Conservation (phyloP, 2,113 vertebrate species). For the Ornithorhynchus anatinus region DNA sequence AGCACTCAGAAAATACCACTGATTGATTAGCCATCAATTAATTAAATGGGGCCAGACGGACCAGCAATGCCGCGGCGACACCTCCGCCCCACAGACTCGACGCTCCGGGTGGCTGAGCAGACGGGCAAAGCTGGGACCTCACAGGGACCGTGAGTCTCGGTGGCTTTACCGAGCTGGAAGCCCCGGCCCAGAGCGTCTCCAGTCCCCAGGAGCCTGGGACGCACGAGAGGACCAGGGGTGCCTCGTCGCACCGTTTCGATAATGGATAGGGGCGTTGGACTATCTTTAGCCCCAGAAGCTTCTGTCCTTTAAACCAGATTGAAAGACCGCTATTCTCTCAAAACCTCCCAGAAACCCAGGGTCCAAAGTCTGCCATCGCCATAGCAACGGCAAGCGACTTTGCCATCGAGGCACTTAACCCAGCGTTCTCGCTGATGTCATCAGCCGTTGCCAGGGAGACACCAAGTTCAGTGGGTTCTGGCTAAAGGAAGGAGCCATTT, state of each 20-base stretch:
- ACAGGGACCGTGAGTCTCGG: too few relatives aligned
- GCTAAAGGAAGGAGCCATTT: background rate
- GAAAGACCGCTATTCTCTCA: too few relatives aligned
- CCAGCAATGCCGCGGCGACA: too few relatives aligned
- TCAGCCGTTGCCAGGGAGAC: conserved; percentile 46
- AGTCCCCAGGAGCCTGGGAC: background rate
- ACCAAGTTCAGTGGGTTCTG: background rate
- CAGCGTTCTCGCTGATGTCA: conserved; percentile 29
- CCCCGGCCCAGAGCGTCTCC: background rate
- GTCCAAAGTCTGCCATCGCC: background rate
- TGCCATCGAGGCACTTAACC: conserved; percentile 24
- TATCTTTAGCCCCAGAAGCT: background rate
- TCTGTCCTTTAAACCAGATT: background rate
- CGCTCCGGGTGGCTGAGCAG: too few relatives aligned
- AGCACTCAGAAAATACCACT: too few relatives aligned
- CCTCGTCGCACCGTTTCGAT: background rate
- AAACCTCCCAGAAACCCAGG: background rate
- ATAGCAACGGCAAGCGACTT: conserved; percentile 7
- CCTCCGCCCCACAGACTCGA: too few relatives aligned
- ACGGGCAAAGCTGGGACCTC: too few relatives aligned
- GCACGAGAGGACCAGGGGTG: background rate
- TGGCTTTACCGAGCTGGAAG: too few relatives aligned
- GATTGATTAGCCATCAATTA: too few relatives aligned
- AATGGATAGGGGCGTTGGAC: background rate
- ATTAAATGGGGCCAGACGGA: too few relatives aligned